These are phyloP conservation scores for Phocoena phocoena DNA, from an alignment of 2,113 vertebrate species.

Conservation along the genomic window DNA sequence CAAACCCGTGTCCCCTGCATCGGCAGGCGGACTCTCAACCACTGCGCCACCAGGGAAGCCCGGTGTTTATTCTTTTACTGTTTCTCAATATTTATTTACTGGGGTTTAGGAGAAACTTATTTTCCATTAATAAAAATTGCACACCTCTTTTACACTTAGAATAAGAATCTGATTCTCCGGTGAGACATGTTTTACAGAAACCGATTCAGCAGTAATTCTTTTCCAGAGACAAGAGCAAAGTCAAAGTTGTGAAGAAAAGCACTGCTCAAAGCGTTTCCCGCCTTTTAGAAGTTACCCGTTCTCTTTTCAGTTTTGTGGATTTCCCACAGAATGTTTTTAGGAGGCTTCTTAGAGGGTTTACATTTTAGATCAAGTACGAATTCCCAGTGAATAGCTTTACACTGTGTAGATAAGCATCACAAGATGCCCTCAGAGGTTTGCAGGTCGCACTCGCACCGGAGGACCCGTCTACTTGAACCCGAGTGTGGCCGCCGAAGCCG, in stretches of 20 bases:
- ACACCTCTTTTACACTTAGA: not conserved
- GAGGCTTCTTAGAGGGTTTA: not conserved
- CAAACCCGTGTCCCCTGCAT: too few relatives aligned
- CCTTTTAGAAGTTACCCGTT: not conserved
- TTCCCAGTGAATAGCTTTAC: not conserved
- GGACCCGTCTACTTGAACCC: not conserved
- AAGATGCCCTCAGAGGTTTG: not conserved
- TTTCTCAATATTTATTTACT: not conserved
- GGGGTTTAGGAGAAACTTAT: not conserved
- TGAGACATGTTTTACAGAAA: not conserved
- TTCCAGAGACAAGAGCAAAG: not conserved
- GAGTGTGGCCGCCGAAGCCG: not conserved
- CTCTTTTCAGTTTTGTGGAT: not conserved
- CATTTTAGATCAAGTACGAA: not conserved
- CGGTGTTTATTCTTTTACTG: not conserved
- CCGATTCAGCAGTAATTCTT: not conserved
- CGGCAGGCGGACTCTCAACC: too few relatives aligned
- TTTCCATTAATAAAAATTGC: not conserved
- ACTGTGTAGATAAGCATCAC: not conserved
- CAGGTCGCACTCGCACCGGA: not conserved
- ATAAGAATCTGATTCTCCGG: not conserved
- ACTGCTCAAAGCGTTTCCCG: not conserved
- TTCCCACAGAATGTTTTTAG: not conserved
- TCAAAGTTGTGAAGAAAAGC: not conserved
- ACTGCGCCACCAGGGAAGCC: too few relatives aligned